Percentiles rank a stretch among this genome's conserved stretches.
Evolutionary conservation across 2,113 vertebrate species (phyloP).

Genomic region (Balaenoptera acutorostrata): DNA sequence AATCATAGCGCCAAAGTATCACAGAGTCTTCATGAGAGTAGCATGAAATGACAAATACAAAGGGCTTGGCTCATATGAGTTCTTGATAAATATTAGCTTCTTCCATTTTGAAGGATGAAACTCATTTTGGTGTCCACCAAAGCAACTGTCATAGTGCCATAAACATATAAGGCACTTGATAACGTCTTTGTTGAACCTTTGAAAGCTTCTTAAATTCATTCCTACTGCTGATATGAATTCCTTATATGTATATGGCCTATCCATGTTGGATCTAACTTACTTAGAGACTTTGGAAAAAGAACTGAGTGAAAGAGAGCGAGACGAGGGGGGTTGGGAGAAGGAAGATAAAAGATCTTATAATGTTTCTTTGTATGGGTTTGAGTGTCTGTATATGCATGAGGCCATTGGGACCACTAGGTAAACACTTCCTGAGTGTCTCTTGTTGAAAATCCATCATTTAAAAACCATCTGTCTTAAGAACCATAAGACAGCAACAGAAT

Average conservation of each 20-base stretch:
- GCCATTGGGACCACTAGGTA: constrained; percentile 17
- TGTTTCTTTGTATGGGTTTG: not conserved
- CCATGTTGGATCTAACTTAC: not conserved
- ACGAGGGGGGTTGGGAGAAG: not conserved
- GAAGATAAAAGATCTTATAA: not conserved
- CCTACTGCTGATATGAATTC: not conserved
- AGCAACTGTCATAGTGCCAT: not conserved
- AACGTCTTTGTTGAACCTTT: not conserved
- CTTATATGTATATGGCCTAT: not conserved
- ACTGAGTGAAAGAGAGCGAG: not conserved
- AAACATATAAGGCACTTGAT: not conserved
- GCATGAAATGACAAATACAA: not conserved
- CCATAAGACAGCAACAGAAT: not conserved
- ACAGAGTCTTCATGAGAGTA: not conserved
- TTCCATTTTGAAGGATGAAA: not conserved
- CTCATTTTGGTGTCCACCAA: not conserved
- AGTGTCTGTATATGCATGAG: constrained; percentile 19
- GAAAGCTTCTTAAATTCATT: not conserved
- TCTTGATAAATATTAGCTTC: not conserved
- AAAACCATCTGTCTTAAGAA: constrained; percentile 44
- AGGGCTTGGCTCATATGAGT: not conserved
- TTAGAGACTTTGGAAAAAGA: not conserved
- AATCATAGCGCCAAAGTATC: not conserved
- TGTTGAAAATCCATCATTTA: constrained; percentile 31
- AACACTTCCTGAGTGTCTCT: constrained; percentile 26